Conservation (phyloP, 2,113 vertebrate species). For the Baryphthengus martii region DNA sequence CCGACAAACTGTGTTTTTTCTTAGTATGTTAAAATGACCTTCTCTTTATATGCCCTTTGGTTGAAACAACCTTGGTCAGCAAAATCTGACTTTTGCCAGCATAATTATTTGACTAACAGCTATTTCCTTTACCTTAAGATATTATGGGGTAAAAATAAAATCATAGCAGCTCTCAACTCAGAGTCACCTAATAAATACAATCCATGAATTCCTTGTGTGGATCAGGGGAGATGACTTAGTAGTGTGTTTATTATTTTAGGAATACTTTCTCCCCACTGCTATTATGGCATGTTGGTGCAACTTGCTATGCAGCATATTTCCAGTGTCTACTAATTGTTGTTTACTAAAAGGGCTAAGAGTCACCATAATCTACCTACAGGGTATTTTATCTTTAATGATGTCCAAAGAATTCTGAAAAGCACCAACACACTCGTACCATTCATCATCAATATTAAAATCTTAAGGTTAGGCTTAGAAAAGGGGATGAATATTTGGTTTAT, state of each 20-base stretch:
- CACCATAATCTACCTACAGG: not conserved
- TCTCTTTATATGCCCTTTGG: not conserved
- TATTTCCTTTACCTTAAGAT: not conserved
- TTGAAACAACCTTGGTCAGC: not conserved
- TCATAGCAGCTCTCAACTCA: not conserved
- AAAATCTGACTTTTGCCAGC: not conserved
- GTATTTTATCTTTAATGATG: constrained; percentile 1
- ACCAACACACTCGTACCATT: not conserved
- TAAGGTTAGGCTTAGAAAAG: not conserved
- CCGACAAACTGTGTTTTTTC: not conserved
- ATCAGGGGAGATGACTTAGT: not conserved
- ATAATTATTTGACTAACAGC: not conserved
- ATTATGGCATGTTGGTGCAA: not conserved
- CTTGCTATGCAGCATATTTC: constrained; percentile 33
- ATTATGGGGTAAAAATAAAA: not conserved
- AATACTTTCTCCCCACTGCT: not conserved
- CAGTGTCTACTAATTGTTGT: constrained; percentile 2
- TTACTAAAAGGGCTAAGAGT: not conserved
- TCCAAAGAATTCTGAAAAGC: not conserved
- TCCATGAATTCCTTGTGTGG: not conserved
- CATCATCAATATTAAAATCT: not conserved
- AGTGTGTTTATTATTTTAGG: not conserved
- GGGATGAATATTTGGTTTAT: not conserved
- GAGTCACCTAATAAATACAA: not conserved
- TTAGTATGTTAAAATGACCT: not conserved